Percentiles rank a stretch among this genome's conserved stretches.
These are phyloP conservation scores for Corbicula japonica DNA, from an alignment of 2,888 invertebrate genomes.

Conservation along the genomic window DNA sequence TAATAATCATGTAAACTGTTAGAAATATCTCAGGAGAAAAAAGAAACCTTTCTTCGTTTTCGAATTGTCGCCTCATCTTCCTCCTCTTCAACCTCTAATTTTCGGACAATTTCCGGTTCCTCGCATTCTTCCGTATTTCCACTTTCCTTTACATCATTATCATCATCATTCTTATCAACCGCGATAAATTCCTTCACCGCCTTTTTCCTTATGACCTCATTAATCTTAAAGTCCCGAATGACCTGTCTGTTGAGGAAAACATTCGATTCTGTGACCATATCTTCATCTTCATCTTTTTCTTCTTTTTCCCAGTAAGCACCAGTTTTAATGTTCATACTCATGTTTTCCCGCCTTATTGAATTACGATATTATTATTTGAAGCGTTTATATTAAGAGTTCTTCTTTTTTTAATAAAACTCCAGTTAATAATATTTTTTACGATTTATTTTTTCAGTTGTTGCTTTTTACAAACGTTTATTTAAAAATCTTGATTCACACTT, in stretches of 20 bases:
- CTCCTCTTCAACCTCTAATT: conserved; percentile 37
- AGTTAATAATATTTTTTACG: not conserved
- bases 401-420: too few species aligned
- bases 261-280: conserved; percentile 37
- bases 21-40: too few species aligned
- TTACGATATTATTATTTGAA: too few species aligned
- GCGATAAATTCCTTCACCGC: conserved; percentile 36
- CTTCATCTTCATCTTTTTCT: conserved; percentile 46
- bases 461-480: too few species aligned
- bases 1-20: too few species aligned
- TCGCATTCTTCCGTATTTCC: not conserved
- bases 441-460: too few species aligned
- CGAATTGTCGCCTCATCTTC: conserved; percentile 41
- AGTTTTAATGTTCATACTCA: conserved; percentile 55
- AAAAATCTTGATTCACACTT: too few species aligned
- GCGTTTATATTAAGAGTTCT: too few species aligned
- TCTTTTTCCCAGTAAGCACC: conserved; percentile 62
- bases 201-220: conserved; percentile 60
- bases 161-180: conserved; percentile 21
- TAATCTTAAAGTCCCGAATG: conserved; percentile 53
- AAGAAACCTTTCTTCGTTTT: conserved; percentile 41
- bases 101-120: conserved; percentile 39
- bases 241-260: conserved; percentile 56
- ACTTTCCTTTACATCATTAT: conserved; percentile 1
- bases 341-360: conserved; percentile 3